Evolutionary conservation across 1,140 invertebrate genomes (phyloP).

Genomic region (Globodera rostochiensis): DNA sequence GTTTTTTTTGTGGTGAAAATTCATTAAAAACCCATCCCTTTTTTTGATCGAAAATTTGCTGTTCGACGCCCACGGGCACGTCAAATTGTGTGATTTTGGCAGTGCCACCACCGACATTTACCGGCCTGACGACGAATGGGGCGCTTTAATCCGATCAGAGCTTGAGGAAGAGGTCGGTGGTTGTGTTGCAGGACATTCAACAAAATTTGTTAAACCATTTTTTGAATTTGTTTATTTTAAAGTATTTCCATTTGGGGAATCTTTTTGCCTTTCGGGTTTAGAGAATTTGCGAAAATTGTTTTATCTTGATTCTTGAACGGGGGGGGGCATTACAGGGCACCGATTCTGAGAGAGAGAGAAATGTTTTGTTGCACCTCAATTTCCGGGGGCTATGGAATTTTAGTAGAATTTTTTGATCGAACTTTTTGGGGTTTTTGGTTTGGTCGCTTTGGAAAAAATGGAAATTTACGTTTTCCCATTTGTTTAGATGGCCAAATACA

Average conservation of each 20-base stretch:
- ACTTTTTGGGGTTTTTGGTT: no score
- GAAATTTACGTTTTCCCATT: neutral
- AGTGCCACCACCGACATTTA: slow-evolving; percentile 85
- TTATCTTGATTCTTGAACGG: neutral
- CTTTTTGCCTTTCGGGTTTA: no score
- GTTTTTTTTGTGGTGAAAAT: slow-evolving; percentile 69
- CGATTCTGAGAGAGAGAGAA: no score
- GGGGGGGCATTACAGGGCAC: no score
- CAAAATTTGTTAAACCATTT: no score
- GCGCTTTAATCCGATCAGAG: slow-evolving; percentile 82
- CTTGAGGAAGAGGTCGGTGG: slow-evolving; percentile 82
- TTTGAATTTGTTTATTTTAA: no score
- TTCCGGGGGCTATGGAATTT: no score
- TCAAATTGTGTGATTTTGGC: slow-evolving; percentile 98
- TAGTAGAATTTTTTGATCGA: no score
- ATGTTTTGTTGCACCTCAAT: no score
- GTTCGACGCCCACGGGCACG: slow-evolving; percentile 77
- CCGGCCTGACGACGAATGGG: slow-evolving; percentile 84
- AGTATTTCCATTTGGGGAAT: no score
- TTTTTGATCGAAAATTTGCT: slow-evolving; percentile 75
- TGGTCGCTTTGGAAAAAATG: no score
- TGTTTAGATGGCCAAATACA: slow-evolving; percentile 70
- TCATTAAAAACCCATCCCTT: neutral
- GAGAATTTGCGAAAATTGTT: slow-evolving; percentile 49
- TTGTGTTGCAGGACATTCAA: slow-evolving; percentile 61